Evolutionary conservation across 2,113 vertebrate species (phyloP).

Genomic region (Macquaria australasica): DNA sequence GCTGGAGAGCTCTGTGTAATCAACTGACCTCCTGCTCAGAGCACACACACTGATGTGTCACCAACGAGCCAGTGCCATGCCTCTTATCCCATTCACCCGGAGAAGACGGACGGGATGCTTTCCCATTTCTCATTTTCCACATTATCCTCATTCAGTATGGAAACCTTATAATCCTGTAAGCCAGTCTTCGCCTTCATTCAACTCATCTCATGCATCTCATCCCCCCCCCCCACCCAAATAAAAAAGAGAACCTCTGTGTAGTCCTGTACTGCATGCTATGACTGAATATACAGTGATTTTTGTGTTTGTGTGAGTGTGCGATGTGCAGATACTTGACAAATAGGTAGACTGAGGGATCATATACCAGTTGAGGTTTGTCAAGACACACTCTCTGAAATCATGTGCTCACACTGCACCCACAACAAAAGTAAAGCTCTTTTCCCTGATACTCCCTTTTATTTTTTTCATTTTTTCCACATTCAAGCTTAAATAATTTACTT

Average conservation of each 20-base stretch:
- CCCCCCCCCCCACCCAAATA: no score
- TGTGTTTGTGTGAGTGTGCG: background rate
- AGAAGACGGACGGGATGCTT: background rate
- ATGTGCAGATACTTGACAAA: background rate
- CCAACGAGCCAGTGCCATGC: background rate
- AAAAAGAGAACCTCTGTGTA: no score
- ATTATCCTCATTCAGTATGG: conserved; percentile 20
- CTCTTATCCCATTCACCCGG: conserved; percentile 5
- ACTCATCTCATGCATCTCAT: conserved; percentile 12
- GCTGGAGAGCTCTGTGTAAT: conserved; percentile 3
- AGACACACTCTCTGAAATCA: background rate
- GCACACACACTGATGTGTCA: background rate
- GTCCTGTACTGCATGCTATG: background rate
- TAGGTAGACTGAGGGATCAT: background rate
- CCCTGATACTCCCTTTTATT: no score
- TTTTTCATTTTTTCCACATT: no score
- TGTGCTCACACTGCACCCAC: background rate
- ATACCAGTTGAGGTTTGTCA: background rate
- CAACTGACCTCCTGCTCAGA: conserved; percentile 2
- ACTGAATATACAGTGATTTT: background rate
- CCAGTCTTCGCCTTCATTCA: conserved; percentile 13
- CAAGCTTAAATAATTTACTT: no score
- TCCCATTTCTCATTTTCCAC: conserved; percentile 3
- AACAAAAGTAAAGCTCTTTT: background rate
- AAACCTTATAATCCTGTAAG: conserved; percentile 27